Evolutionary conservation across 2,113 vertebrate species (phyloP).

Genomic region (Ophthalmolycus amberensis): DNA sequence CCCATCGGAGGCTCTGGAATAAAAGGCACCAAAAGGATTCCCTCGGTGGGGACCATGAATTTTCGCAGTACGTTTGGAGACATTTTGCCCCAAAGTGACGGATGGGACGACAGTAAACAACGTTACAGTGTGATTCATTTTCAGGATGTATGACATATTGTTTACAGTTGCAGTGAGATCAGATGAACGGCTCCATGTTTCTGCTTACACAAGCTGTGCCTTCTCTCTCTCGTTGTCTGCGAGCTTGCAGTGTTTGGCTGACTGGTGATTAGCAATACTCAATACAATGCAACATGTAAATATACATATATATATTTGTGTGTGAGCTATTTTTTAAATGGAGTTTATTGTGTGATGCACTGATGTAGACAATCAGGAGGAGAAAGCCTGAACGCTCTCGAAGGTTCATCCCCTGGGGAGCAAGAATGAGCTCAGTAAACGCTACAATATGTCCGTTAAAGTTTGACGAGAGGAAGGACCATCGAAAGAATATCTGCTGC

Average conservation of each 20-base stretch:
- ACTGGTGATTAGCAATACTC: constrained; percentile 5
- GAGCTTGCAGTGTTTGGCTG: constrained; percentile 26
- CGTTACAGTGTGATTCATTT: too few relatives aligned
- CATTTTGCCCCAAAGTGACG: not conserved
- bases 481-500: not conserved
- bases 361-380: not conserved
- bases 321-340: not conserved
- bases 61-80: not conserved
- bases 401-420: not conserved
- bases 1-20: not conserved
- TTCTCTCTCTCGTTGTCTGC: constrained; percentile 24
- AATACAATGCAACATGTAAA: not conserved
- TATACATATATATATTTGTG: not conserved
- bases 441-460: not conserved
- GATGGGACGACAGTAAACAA: not conserved
- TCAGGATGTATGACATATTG: not conserved
- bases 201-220: constrained; percentile 50
- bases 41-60: not conserved
- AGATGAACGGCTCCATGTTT: not conserved
- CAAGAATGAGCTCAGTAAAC: not conserved
- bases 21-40: not conserved
- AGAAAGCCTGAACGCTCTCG: too few relatives aligned
- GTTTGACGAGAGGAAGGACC: accelerated
- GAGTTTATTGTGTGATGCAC: constrained; percentile 31
- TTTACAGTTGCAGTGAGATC: constrained; percentile 11